Evolutionary conservation across 2,113 vertebrate genomes (phyloP).

Genomic region (Equus przewalskii): DNA sequence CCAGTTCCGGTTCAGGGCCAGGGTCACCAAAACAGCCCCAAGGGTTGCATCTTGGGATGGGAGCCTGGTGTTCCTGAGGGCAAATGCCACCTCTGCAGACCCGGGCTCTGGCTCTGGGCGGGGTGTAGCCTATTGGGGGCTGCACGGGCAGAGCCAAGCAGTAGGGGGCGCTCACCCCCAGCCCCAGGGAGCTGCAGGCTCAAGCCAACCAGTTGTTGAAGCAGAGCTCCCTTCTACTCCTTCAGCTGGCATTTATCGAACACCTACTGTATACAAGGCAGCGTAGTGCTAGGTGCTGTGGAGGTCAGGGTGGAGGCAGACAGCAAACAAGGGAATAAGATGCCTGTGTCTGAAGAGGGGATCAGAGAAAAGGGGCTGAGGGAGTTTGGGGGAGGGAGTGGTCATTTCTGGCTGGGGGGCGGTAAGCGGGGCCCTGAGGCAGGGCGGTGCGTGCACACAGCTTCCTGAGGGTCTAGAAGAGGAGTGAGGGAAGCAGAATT

Average conservation of each 20-base stretch:
- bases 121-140: not conserved
- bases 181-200: not conserved
- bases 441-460: no score
- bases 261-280: not conserved
- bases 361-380: not conserved
- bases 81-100: not conserved
- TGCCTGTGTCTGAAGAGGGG: not conserved
- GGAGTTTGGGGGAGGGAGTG: not conserved
- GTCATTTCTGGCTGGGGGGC: not conserved
- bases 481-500: rapidly evolving
- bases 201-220: not conserved
- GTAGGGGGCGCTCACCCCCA: not conserved
- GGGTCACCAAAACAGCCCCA: not conserved
- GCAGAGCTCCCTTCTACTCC: not conserved
- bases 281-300: not conserved
- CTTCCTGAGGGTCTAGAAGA: not conserved
- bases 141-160: not conserved
- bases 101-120: not conserved
- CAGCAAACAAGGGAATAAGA: not conserved
- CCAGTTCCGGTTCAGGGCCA: not conserved
- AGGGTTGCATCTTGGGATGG: not conserved
- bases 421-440: not conserved
- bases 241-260: not conserved
- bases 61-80: not conserved
- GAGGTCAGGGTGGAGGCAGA: not conserved